Base-by-base conservation (phyloP, 64 coral and sea anemone genomes). In the Pocillopora verrucosa region DNA sequence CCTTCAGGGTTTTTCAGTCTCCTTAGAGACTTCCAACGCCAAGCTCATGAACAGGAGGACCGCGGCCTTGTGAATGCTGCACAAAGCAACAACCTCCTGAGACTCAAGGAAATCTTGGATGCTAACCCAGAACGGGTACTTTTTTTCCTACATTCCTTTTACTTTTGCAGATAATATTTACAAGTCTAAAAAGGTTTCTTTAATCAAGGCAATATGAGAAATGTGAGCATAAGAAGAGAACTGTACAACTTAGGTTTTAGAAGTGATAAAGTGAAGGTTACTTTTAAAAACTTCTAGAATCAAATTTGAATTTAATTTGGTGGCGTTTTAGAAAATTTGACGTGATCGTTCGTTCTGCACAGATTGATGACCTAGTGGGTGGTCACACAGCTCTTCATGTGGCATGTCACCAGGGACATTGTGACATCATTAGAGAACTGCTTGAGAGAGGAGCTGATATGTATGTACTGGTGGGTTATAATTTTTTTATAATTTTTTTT, bases 361-460 rank as follows among this genome's bases (percentile, higher is more conserved):
- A 86, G 62, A 57, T 81, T 6, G 35, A 81, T 34, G 56, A 81
- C 5, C 17, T 30, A 19, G 79, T n/a, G 56, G 34, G 56, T 67
- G 88, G 74, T 20, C 78, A 89, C 25, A 80, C 88, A 22, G 62
- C 72, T 16, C 88, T 89, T 63, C 88, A 84, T 34, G n/a, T 75
- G 7, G 65, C 79, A 13, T 91, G 80, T 34, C 89, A 91, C 16
- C 36, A 80, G 2, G 89, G 89, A 5, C 76, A 91, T n/a, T 76
- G 81, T 86, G 89, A 91, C 9, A 65, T 91, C 56, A 91, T 91
- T 17, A 67, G 41, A 56, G 80, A 85, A 16, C 45, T 91, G 13
- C 72, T 86, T 11, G 73, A 78, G 58, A 91, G 37, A 70, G 67
- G 67, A 9, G 67, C 67, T 5, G n/a, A 24, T 10, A n/a, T 3